Base-by-base conservation (phyloP, 2,888 invertebrate genomes). In the Eugnorisma glareosa region DNA sequence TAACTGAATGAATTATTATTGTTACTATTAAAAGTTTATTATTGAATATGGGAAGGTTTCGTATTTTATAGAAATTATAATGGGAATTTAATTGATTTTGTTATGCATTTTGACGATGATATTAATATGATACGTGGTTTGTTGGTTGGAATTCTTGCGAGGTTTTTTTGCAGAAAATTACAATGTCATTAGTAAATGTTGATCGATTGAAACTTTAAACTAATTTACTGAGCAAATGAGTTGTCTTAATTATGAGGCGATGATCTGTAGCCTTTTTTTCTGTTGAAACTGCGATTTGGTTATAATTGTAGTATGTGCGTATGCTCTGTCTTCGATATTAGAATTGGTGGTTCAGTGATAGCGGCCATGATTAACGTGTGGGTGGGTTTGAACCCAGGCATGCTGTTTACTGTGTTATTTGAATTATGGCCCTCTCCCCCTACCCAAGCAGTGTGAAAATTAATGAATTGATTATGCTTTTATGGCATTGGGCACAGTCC, bases 1-100 rank as follows among this genome's bases (percentile, higher is more conserved):
- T 84, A 90, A 89, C 89, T 89, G 79, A 86, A 88, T 84, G 81
- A 84, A 87, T 79, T 86, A 86, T 84, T 86, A 84, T 88, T 83
- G 82, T 83, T 84, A 86, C 77, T 86, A 86, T 87, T 86, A 86
- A 87, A 83, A 85, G 59, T 86, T 82, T 82, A 79, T 82, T 79
- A 83, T 88, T 84, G 83, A 87, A 86, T 86, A 88, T 70, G 48
- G 73, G 76, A 79, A 79, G 70, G 79, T 63, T 66, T 74, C 78
- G 79, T 86, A 75, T 85, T 85, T 85, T 81, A 85, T 84, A 74
- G 57, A 80, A 85, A 81, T 82, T 85, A 73, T 85, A 82, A 86
- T 79, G 72, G 35, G 28, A 40, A 67, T 79, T 79, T 83, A 79
- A 83, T 83, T 63, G 75, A 69, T 84, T 40, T 13, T 72, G 61